Conservation (phyloP, 2,113 vertebrate genomes). For the Tupaia tana region DNA sequence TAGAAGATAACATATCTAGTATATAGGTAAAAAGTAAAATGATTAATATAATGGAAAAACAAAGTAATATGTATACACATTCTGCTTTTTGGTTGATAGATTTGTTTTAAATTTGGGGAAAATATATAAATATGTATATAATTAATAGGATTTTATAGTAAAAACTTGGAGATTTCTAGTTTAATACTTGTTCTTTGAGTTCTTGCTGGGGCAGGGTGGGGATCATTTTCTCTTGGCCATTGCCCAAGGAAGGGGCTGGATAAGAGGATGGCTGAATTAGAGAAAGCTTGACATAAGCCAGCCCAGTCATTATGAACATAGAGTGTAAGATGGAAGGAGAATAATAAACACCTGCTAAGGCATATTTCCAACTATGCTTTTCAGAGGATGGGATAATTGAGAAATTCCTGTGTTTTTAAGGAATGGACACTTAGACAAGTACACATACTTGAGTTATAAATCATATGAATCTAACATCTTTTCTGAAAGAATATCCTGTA, state of each 20-base stretch:
- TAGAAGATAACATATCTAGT: neutral
- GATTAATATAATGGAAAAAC: neutral
- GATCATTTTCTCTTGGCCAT: slow-evolving; percentile 3
- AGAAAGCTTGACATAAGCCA: neutral
- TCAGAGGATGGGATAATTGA: neutral
- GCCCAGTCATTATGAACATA: neutral
- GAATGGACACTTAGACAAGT: neutral
- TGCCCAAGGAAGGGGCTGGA: neutral
- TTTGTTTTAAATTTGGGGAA: neutral
- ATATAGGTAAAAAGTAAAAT: slow-evolving; percentile 3
- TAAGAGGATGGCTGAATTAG: neutral
- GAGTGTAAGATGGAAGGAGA: neutral
- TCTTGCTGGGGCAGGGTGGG: neutral
- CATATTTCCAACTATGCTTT: neutral
- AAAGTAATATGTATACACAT: neutral
- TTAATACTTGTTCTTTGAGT: neutral
- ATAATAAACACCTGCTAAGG: neutral
- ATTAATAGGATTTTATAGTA: neutral
- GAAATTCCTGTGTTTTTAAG: neutral
- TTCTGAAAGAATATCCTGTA: neutral
- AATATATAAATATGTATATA: neutral
- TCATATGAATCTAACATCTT: neutral
- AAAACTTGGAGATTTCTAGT: neutral
- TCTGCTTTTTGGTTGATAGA: neutral
- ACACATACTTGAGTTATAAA: neutral